Base-by-base conservation (phyloP, 2,113 vertebrate genomes). In the Eulacestoma nigropectus region DNA sequence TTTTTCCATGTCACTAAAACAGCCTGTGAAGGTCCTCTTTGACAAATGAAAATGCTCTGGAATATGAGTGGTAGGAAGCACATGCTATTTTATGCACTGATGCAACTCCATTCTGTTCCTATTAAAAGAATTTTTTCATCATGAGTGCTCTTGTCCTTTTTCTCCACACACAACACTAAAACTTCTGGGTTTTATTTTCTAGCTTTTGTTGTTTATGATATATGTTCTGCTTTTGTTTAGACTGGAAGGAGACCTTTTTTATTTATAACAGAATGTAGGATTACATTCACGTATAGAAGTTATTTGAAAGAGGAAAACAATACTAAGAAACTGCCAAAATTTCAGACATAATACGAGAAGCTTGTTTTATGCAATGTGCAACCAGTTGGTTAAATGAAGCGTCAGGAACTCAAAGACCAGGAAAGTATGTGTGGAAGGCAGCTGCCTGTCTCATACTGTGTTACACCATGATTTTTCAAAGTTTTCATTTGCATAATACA, bases 161-260 rank as follows among this genome's bases (percentile, higher is more conserved):
- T 68, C 64, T 95, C 62, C 57, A 75, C 46, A 70, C 41, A 86
- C 1, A 3, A 35, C 65, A 55, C 39, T 79, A 76, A 69, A 52
- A 88, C 46, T 82, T 73, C 87, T 87, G 91, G 44, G 75, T 78
- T 91, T 93, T 96, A 95, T 94, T 96, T 96, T 93, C 70, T 59
- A 55, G 63, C 59, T 93, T 90, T 96, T 86, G n/a, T 73, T 91
- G 85, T 86, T 79, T 93, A 64, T 7, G 0, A 72, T 86, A 42
- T 33, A n/a, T 17, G 62, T 86, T 93, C 91, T 68, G 77, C 80
- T 88, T 93, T 93, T 83, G 42, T 95, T 95, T 89, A 87, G 84
- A 88, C 81, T 84, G 7, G 56, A 83, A 84, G 81, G 76, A 78
- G 17, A 74, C 46, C 29, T 30, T 78, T 90, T 68, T 78, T 70